Percentiles rank a stretch among this genome's conserved stretches.
phyloP scores from a whole-genome alignment of 1,140 invertebrate genomes.

The Drosophila equinoxialis region DNA sequence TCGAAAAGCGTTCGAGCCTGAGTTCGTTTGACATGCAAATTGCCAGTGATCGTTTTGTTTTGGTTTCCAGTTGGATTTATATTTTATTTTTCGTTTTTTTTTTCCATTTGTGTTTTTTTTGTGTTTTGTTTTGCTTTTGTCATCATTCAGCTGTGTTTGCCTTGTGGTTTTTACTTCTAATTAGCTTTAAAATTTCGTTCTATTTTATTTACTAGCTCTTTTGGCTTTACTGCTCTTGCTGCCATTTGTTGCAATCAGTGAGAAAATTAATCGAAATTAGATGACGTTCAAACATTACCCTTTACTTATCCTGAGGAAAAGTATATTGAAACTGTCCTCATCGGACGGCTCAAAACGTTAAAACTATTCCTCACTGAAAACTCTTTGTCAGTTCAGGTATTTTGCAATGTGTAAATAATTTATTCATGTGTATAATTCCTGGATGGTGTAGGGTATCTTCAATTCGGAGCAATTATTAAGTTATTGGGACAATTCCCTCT shows the following conservation, averaged over 20 bases:
- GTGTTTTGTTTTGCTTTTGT: conserved; percentile 7
- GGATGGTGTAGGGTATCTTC: background rate
- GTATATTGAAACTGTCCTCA: background rate
- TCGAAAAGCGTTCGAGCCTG: conserved; percentile 35
- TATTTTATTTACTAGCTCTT: conserved; percentile 41
- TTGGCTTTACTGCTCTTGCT: conserved; percentile 39
- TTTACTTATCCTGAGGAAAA: background rate
- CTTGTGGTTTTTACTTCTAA: conserved; percentile 51
- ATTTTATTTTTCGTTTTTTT: conserved; percentile 26
- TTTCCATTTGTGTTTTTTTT: background rate
- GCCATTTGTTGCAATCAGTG: conserved; percentile 77
- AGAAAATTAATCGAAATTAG: conserved; percentile 58
- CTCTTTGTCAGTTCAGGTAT: too few relatives aligned
- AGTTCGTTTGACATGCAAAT: conserved; percentile 74
- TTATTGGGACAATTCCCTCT: conserved; percentile 42
- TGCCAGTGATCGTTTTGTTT: conserved; percentile 52
- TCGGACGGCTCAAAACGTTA: background rate
- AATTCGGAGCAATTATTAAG: background rate
- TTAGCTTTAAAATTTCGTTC: conserved; percentile 62
- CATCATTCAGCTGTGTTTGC: conserved; percentile 43
- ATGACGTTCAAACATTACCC: conserved; percentile 19
- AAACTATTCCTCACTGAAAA: too few relatives aligned
- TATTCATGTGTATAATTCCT: too few relatives aligned
- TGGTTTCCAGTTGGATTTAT: conserved; percentile 70
- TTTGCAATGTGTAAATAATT: too few relatives aligned